Percentiles rank a stretch among this genome's conserved stretches.
These are phyloP conservation scores for Strigamia maritima DNA, from an alignment of 2,888 invertebrate species.

Conservation along the genomic window DNA sequence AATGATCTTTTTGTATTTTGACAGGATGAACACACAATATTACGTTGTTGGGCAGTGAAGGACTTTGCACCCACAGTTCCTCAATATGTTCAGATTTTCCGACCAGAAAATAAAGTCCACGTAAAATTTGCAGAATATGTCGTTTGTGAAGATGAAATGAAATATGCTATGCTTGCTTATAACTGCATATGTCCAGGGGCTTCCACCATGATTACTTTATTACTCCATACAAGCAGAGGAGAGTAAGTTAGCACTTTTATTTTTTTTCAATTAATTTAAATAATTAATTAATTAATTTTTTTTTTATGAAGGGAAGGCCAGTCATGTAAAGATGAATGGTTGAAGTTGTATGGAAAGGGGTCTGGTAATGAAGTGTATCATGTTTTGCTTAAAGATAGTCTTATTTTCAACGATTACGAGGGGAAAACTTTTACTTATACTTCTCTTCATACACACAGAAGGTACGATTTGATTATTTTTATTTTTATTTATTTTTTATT, in stretches of 20 bases:
- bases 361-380: constrained; percentile 99
- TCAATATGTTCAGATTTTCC: constrained; percentile 97
- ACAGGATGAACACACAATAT: constrained; percentile 71
- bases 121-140: constrained; percentile 98
- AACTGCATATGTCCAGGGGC: constrained; percentile 98
- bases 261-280: background rate
- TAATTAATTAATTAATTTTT: too few species aligned
- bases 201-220: constrained; percentile 89
- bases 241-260: constrained; percentile 82
- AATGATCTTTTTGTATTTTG: too few species aligned
- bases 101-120: constrained; percentile 96
- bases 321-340: constrained; percentile 95
- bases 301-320: constrained; percentile 75
- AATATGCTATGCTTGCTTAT: constrained; percentile 94
- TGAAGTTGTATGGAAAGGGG: constrained; percentile 94
- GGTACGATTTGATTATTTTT: constrained; percentile 59
- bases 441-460: constrained; percentile 96
- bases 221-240: constrained; percentile 94
- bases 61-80: constrained; percentile 95
- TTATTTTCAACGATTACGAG: constrained; percentile 97
- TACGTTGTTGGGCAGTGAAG: constrained; percentile 95
- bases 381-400: constrained; percentile 86
- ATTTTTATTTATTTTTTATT: background rate
- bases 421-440: constrained; percentile 98
- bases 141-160: constrained; percentile 98